A percentile compares a stretch with the other conserved stretches of the same genome.
Evolutionary conservation across 2,888 invertebrate species (phyloP).

Genomic region (Caradrina kadenii): DNA sequence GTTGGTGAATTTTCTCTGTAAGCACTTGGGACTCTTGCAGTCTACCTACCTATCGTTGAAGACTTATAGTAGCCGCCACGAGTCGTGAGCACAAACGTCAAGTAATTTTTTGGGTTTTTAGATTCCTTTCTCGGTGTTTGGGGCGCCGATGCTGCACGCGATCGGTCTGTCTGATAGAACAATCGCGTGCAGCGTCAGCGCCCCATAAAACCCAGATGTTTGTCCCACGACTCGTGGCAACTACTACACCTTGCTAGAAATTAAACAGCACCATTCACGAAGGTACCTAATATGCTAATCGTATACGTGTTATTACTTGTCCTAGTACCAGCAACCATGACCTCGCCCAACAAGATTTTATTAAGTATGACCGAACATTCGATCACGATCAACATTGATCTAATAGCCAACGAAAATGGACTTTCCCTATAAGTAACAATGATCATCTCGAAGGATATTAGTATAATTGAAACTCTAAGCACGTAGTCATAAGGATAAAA

Average conservation of each 20-base stretch:
- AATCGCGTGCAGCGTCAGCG: too few relatives aligned
- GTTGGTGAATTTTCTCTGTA: too few relatives aligned
- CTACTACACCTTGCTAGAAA: constrained; percentile 1
- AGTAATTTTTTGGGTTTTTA: too few relatives aligned
- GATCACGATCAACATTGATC: neutral
- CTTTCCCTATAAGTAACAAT: constrained; percentile 1
- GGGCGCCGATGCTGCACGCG: too few relatives aligned
- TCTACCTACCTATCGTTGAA: too few relatives aligned
- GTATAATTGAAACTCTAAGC: constrained; percentile 14
- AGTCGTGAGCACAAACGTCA: too few relatives aligned
- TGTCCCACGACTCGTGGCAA: too few relatives aligned
- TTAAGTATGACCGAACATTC: neutral
- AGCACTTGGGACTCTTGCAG: too few relatives aligned
- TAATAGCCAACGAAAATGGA: neutral
- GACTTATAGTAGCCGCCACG: too few relatives aligned
- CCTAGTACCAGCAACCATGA: constrained; percentile 47
- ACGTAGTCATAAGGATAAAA: constrained; percentile 37
- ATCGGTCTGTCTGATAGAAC: too few relatives aligned
- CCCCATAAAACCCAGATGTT: too few relatives aligned
- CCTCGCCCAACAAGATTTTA: constrained; percentile 16
- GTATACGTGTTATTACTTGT: constrained; percentile 20
- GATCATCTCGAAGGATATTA: constrained; percentile 14
- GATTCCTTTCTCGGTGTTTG: too few relatives aligned
- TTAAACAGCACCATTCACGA: constrained; percentile 20
- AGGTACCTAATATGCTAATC: constrained; percentile 37